These are phyloP conservation scores for Monoplex corrugatus DNA, from an alignment of 2,888 invertebrate species.

Conservation along the genomic window DNA sequence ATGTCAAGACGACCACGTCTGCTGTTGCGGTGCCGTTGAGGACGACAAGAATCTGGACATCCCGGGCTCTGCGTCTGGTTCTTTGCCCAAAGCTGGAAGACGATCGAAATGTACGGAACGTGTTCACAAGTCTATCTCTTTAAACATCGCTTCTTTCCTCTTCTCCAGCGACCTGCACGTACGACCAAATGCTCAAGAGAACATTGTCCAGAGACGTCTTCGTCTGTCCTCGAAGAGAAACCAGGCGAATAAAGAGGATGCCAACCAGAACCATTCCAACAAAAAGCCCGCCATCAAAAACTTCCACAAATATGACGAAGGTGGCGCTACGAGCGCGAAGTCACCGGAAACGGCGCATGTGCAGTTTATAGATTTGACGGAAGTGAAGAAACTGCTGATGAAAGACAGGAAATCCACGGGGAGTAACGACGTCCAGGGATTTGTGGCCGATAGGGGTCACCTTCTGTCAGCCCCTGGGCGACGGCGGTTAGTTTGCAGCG, in stretches of 20 bases:
- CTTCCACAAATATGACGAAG: background rate
- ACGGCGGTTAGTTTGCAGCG: background rate
- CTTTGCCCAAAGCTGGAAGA: background rate
- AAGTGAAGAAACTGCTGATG: constrained; percentile 27
- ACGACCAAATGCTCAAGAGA: background rate
- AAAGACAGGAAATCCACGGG: background rate
- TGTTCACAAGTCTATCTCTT: background rate
- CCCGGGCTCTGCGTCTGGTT: background rate
- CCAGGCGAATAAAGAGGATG: background rate
- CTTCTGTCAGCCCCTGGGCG: background rate
- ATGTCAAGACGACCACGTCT: background rate
- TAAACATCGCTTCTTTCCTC: constrained; percentile 36
- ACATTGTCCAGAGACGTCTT: background rate
- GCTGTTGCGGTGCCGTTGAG: background rate
- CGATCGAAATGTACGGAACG: background rate
- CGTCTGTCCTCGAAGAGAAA: background rate
- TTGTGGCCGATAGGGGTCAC: background rate
- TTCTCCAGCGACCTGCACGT: constrained; percentile 28
- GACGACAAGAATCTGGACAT: background rate
- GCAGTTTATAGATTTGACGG: constrained; percentile 46
- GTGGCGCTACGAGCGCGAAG: background rate
- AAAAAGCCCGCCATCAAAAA: background rate
- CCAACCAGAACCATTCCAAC: background rate
- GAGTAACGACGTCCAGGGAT: background rate
- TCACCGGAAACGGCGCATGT: constrained; percentile 31